phyloP scores from a whole-genome alignment of 2,113 vertebrate genomes.

The Trichechus manatus region DNA sequence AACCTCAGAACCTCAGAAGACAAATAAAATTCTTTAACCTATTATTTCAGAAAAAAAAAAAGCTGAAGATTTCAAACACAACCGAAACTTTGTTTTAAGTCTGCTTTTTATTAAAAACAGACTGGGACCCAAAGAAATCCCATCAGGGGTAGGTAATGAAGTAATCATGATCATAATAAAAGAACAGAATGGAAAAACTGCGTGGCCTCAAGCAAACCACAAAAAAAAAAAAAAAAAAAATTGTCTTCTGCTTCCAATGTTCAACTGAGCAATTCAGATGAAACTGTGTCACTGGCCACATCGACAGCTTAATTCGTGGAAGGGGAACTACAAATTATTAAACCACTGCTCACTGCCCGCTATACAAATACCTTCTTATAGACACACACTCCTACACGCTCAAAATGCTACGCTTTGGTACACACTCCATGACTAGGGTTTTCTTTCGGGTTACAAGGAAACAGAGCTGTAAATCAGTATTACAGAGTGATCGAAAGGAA shows the following conservation, averaged over 20 bases:
- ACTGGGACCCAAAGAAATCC: conserved; percentile 78
- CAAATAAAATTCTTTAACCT: conserved; percentile 84
- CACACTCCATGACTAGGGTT: conserved; percentile 62
- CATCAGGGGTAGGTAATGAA: conserved; percentile 82
- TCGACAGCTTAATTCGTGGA: conserved; percentile 55
- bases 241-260: conserved; percentile 68
- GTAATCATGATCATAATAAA: conserved; percentile 82
- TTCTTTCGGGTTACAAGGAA: conserved; percentile 76
- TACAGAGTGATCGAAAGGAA: conserved; percentile 78
- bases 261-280: conserved; percentile 57
- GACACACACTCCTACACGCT: conserved; percentile 24
- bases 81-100: conserved; percentile 81
- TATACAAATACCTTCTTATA: neutral
- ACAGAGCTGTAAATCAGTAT: conserved; percentile 71
- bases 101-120: conserved; percentile 84
- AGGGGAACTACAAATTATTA: neutral
- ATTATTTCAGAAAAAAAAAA: conserved; percentile 74
- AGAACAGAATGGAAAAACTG: conserved; percentile 83
- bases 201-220: conserved; percentile 80
- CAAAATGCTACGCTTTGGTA: neutral
- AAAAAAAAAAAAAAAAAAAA: conserved; percentile 52
- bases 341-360: neutral
- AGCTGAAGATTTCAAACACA: conserved; percentile 81
- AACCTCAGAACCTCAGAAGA: conserved; percentile 82
- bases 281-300: conserved; percentile 51